A percentile compares a stretch with the other conserved stretches of the same genome.
Conservation (phyloP, 2,797 vertebrate species). For the Semotilus atromaculatus region DNA sequence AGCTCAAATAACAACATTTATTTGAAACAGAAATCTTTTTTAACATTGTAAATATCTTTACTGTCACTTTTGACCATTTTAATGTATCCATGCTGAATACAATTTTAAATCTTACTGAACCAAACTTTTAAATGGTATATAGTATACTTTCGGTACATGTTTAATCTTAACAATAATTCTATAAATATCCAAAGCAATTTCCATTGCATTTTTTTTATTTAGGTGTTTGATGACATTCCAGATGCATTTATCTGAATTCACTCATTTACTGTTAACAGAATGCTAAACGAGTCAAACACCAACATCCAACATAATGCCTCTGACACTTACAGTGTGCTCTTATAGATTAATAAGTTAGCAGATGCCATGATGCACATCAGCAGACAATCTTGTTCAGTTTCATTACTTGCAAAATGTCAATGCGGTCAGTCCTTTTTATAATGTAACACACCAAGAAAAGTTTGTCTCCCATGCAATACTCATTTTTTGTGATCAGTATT, state of each 20-base stretch:
- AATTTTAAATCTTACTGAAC: background rate
- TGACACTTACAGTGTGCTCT: background rate
- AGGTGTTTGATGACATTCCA: background rate
- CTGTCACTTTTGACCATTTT: background rate
- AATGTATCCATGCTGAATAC: background rate
- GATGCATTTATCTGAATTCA: background rate
- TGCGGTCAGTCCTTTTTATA: background rate
- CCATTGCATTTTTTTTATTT: background rate
- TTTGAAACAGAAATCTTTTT: too few relatives aligned
- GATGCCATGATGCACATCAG: background rate
- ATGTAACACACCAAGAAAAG: background rate
- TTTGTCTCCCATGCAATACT: background rate
- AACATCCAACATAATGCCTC: background rate
- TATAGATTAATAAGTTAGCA: conserved; percentile 2
- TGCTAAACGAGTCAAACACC: background rate
- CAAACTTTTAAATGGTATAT: too few relatives aligned
- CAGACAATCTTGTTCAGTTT: background rate
- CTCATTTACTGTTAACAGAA: background rate
- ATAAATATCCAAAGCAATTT: too few relatives aligned
- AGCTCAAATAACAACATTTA: too few relatives aligned
- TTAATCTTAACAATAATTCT: background rate
- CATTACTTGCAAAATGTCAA: background rate
- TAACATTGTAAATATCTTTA: background rate
- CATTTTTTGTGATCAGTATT: conserved; percentile 1
- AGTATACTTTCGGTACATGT: background rate